phyloP scores from a whole-genome alignment of 2,113 vertebrate genomes.

The Myotis lucifugus region DNA sequence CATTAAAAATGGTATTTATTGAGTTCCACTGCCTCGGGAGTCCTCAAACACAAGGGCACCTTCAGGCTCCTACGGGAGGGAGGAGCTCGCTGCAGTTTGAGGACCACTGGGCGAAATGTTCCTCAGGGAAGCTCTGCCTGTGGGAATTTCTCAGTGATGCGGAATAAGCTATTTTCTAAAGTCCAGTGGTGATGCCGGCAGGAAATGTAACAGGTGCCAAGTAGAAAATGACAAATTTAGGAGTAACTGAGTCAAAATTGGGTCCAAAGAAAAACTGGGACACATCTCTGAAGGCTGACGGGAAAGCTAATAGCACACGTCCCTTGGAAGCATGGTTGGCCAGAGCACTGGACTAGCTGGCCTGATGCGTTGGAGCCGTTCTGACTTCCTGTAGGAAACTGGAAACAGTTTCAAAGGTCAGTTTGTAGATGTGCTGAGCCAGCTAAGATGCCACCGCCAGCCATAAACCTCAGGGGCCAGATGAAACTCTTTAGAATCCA shows the following conservation, averaged over 20 bases:
- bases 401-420: neutral
- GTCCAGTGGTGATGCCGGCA: neutral
- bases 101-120: neutral
- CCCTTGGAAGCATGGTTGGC: neutral
- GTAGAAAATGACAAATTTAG: constrained; percentile 42
- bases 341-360: neutral
- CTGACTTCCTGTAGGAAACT: neutral
- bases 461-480: neutral
- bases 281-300: neutral
- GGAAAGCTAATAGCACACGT: neutral
- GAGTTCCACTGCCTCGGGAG: neutral
- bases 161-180: constrained; percentile 30
- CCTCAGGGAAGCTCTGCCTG: neutral
- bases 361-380: neutral
- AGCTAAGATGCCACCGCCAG: neutral
- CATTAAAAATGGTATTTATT: neutral
- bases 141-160: neutral
- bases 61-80: neutral
- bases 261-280: neutral
- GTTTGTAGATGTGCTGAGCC: neutral
- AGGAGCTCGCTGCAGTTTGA: neutral
- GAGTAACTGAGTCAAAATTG: constrained; percentile 41
- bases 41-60: neutral
- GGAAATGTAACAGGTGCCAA: neutral
- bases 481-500: neutral